A percentile compares a stretch with the other conserved stretches of the same genome.
Conservation (phyloP, 2,888 invertebrate genomes). For the Pyrocoelia pectoralis region DNA sequence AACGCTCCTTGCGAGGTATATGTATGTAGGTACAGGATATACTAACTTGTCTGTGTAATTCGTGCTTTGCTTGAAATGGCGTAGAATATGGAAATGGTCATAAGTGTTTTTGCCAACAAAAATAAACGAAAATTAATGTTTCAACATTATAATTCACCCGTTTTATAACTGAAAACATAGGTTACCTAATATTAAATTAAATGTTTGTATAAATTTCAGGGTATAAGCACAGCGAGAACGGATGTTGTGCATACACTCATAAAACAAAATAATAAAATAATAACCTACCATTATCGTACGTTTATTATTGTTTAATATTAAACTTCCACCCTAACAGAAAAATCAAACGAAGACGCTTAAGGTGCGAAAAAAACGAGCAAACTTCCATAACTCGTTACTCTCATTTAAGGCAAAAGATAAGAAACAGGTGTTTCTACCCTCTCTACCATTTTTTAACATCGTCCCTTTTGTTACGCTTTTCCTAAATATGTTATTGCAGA, state of each 20-base stretch:
- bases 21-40: too few relatives aligned
- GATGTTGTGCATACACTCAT: not conserved
- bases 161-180: not conserved
- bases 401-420: not conserved
- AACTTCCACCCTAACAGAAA: too few relatives aligned
- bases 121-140: too few relatives aligned
- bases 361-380: not conserved
- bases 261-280: not conserved
- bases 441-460: not conserved
- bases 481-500: not conserved
- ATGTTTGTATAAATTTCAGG: not conserved
- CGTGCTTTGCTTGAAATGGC: too few relatives aligned
- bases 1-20: too few relatives aligned
- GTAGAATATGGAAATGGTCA: too few relatives aligned
- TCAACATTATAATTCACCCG: too few relatives aligned
- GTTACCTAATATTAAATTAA: not conserved
- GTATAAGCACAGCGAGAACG: not conserved
- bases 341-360: too few relatives aligned
- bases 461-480: not conserved
- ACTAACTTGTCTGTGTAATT: too few relatives aligned
- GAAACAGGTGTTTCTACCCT: slow-evolving; percentile 5
- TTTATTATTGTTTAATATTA: not conserved
- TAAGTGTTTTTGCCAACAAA: too few relatives aligned
- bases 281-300: not conserved
- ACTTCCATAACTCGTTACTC: not conserved